These are phyloP conservation scores for Clivina fossor DNA, from an alignment of 2,888 invertebrate species.

Conservation along the genomic window DNA sequence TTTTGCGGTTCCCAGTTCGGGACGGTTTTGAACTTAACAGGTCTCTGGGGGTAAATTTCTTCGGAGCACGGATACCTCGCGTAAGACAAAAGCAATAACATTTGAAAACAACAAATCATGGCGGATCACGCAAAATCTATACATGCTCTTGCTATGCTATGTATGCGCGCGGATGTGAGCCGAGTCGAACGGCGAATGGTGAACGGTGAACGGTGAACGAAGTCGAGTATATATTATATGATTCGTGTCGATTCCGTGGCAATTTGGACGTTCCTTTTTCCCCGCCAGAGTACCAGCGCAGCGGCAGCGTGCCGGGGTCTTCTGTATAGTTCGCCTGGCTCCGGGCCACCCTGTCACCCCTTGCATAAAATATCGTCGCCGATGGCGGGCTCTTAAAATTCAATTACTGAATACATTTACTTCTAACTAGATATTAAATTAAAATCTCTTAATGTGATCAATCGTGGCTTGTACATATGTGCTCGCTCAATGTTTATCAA, in stretches of 20 bases:
- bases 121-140: conserved; percentile 17
- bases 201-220: not conserved
- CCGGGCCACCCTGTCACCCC: not conserved
- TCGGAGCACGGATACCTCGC: conserved; percentile 4
- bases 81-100: conserved; percentile 35
- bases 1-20: not conserved
- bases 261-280: not conserved
- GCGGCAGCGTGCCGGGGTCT: not conserved
- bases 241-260: conserved; percentile 2
- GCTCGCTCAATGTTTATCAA: too few relatives aligned
- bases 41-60: conserved; percentile 27
- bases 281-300: not conserved
- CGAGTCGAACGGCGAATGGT: too few relatives aligned
- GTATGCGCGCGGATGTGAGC: not conserved
- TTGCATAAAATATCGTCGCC: conserved; percentile 22
- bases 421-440: conserved; percentile 23
- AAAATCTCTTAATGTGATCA: conserved; percentile 24
- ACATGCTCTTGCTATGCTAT: conserved; percentile 15
- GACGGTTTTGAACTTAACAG: conserved; percentile 15
- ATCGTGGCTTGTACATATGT: conserved; percentile 15
- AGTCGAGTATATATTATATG: conserved; percentile 1
- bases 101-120: conserved; percentile 30
- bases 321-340: not conserved
- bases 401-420: conserved; percentile 27
- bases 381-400: conserved; percentile 18